Evolutionary conservation across 1,140 invertebrate species (phyloP), one percentile per base, ranked within the genome.

Genomic region (Tribolium castaneum): DNA sequence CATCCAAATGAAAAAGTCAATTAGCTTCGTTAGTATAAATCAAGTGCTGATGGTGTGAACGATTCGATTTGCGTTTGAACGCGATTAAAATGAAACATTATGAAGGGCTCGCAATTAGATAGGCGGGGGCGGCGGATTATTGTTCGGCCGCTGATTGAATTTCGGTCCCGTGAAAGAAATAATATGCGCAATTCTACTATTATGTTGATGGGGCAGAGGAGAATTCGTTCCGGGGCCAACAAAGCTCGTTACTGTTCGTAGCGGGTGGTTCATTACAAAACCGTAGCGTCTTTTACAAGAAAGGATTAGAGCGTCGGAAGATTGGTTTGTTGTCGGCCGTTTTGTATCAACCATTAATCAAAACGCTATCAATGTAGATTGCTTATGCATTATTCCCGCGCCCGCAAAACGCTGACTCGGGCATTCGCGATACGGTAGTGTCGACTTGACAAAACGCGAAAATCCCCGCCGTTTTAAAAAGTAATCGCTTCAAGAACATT

Each of bases 281-380:
- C 25, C 30, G 59, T 25, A 12, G 10, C 59, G 59, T 66, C 59
- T 66, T 66, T 66, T 35, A 59, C 54, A 25, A 22, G 14, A 22
- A 66, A 66, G 59, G 59, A 66, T 66, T 66, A 66, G 16, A 59
- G 54, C 54, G 54, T 22, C 19, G 59, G 59, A 35, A 66, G 59
- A 66, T 66, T 66, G 59, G 25, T 66, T 66, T 35, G 59, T 66
- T 66, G 59, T 66, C 59, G 59, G 59, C 25, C 59, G 59, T 66
- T 66, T 66, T 66, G 59, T 66, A 66, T 72, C 34, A 54, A 73
- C 49, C 71, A 73, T 73, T 73, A 73, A 73, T 73, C 71, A 73
- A 73, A 73, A 49, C 52, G 19, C 45, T 75, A 59, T 75, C 52
- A 59, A 75, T 75, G 16, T 49, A 16, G 75, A 51, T 70, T 34